Evolutionary conservation across 1,140 invertebrate genomes (phyloP).

Genomic region (Cotesia typhae): DNA sequence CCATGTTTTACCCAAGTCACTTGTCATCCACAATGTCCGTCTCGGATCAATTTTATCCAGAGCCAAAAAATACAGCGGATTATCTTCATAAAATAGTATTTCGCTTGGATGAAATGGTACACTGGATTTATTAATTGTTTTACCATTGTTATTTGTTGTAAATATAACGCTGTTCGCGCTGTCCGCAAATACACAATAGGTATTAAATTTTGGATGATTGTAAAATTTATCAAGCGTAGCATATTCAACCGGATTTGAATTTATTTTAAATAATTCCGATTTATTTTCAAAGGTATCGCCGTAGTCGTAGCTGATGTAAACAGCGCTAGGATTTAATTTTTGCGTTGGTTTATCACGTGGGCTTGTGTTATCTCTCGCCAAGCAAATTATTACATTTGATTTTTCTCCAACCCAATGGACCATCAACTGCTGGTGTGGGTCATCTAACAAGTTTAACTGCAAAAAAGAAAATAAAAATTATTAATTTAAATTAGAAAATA

Average conservation of each 20-base stretch:
- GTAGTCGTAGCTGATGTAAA: constrained; percentile 89
- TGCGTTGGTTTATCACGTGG: constrained; percentile 54
- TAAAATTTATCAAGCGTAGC: constrained; percentile 83
- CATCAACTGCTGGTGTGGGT: constrained; percentile 86
- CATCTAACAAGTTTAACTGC: constrained; percentile 78
- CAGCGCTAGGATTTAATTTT: constrained; percentile 70
- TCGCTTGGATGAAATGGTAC: constrained; percentile 80
- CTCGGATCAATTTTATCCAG: constrained; percentile 77
- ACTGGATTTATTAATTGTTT: constrained; percentile 69
- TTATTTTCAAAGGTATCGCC: constrained; percentile 81
- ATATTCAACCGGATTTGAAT: constrained; percentile 66
- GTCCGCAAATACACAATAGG: constrained; percentile 85
- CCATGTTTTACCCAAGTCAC: constrained; percentile 79
- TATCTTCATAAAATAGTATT: constrained; percentile 77
- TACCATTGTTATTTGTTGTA: constrained; percentile 78
- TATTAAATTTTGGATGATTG: constrained; percentile 80
- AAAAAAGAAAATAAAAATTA: constrained; percentile 49
- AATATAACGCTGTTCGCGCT: constrained; percentile 79
- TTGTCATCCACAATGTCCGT: constrained; percentile 80
- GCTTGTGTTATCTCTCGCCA: constrained; percentile 76
- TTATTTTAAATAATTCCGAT: constrained; percentile 73
- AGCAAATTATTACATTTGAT: constrained; percentile 85
- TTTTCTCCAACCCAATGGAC: constrained; percentile 90
- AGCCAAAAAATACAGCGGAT: constrained; percentile 69
- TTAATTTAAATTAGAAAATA: not conserved